A percentile compares a stretch with the other conserved stretches of the same genome.
Conservation (phyloP, 2,113 vertebrate species). For the Cavia porcellus region DNA sequence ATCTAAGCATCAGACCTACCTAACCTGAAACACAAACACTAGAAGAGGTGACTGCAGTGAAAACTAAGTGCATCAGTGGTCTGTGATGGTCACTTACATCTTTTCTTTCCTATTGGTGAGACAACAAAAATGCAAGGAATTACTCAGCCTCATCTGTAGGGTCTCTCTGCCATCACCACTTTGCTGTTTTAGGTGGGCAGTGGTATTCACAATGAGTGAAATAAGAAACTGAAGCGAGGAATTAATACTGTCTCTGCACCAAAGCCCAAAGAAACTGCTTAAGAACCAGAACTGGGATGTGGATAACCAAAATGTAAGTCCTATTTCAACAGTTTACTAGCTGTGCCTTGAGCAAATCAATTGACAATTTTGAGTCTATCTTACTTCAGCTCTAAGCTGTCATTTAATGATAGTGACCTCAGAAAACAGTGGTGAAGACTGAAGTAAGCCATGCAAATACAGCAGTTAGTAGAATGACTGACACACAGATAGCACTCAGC, state of each 20-base stretch:
- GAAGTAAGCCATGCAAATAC: not conserved
- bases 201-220: not conserved
- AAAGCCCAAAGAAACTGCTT: not conserved
- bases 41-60: not conserved
- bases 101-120: not conserved
- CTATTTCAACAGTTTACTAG: not conserved
- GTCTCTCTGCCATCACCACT: fast-evolving
- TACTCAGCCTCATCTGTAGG: not conserved
- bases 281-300: not conserved
- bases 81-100: not conserved
- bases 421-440: not conserved
- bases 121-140: not conserved
- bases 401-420: not conserved
- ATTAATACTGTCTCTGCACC: not conserved
- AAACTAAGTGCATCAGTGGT: not conserved
- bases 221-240: fast-evolving
- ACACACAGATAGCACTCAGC: not conserved
- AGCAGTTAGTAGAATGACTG: not conserved
- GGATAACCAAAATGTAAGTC: not conserved
- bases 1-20: not conserved
- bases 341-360: not conserved
- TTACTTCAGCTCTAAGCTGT: not conserved
- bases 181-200: not conserved
- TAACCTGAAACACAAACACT: not conserved
- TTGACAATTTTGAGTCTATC: not conserved